Evolutionary conservation across 2,113 vertebrate species (phyloP).

Genomic region (Saccopteryx leptura): DNA sequence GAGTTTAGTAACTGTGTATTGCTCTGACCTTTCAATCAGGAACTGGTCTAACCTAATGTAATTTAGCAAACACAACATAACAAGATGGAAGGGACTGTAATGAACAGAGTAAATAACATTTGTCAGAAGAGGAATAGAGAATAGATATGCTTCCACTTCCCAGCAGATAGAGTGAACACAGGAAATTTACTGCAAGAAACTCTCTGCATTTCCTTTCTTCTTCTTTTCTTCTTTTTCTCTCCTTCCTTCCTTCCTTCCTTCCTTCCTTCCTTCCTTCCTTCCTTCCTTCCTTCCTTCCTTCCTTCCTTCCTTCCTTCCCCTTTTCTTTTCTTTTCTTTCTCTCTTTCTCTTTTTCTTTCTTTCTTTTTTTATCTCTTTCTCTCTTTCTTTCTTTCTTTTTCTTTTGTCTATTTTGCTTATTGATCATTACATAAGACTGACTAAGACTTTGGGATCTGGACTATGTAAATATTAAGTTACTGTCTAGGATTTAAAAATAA

Average conservation of each 20-base stretch:
- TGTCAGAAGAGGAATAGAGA: background rate
- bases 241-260: too few species aligned
- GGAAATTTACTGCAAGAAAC: too few species aligned
- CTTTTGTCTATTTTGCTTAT: background rate
- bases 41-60: background rate
- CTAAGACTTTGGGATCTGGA: background rate
- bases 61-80: background rate
- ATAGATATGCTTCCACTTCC: background rate
- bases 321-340: background rate
- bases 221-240: background rate
- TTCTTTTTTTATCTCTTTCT: background rate
- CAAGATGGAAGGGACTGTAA: background rate
- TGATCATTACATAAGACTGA: background rate
- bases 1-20: background rate
- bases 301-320: background rate
- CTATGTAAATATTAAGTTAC: background rate
- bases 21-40: slow-evolving; percentile 29
- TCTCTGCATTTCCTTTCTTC: background rate
- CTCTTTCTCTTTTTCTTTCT: background rate
- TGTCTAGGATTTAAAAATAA: background rate
- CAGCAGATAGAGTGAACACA: background rate
- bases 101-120: background rate
- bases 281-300: too few species aligned
- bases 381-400: background rate
- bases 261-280: too few species aligned